Evolutionary conservation across 2,113 vertebrate species (phyloP), one percentile per base, ranked within the genome.

Genomic region (Psilopsiagon aymara): DNA sequence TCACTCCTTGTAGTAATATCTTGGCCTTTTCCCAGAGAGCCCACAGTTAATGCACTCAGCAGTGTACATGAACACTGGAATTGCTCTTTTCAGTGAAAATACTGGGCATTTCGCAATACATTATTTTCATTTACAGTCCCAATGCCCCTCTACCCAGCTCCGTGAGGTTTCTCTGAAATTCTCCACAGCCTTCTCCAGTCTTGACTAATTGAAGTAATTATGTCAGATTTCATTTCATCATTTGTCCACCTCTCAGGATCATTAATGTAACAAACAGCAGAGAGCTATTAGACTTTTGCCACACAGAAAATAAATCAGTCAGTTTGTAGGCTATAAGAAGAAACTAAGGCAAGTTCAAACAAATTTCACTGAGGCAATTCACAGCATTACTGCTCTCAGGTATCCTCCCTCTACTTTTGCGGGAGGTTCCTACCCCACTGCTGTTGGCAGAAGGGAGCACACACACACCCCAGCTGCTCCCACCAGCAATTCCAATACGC

Each of bases 201-300:
- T 17, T 78, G 51, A 63, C 73, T 95, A 94, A 93, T 86, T 83
- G 60, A 93, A 94, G 74, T 90, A 93, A 94, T 90, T 86, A 64
- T 80, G 85, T 88, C 90, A 83, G 24, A 73, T 87, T 91, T 75
- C 43, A 93, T 91, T 88, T 82, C 88, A 95, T 81, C 90, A 68
- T 74, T 93, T 86, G 80, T 77, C 76, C 76, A 31, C 49, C 83
- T 67, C 82, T 83, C 55, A 35, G 70, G 81, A 69, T 33, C 59
- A 49, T 62, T 82, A 85, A n/a, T 33, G 8, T 46, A 90, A 46
- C 43, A 63, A 85, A 66, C 17, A 69, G 79, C 92, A 88, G 87
- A 81, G 64, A 88, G 76, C 85, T 77, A 86, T 37, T 71, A 92
- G 25, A 39, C n/a, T 39, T 90, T 52, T 67, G 46, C 85, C 76